Evolutionary conservation across 2,888 invertebrate genomes (phyloP), one percentile per base, ranked within the genome.

Genomic region (Eilema griseolum): DNA sequence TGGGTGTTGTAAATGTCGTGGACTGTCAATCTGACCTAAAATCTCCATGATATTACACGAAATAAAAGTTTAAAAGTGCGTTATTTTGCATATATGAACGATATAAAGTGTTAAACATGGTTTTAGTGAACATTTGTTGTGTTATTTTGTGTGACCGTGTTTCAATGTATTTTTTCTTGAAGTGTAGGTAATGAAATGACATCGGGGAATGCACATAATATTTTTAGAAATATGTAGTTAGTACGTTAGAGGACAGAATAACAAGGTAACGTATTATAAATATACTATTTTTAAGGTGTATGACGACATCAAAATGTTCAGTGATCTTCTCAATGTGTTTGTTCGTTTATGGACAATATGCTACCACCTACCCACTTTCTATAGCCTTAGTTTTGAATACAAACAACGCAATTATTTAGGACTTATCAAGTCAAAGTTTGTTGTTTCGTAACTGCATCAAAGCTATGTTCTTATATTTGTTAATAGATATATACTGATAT

Each of bases 151-250:
- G 80, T 80, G 72, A 62, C 70, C 70, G 77, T 76, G 74, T 79
- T 73, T 33, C 61, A 68, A 80, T 78, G 78, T 78, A 75, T 79
- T 80, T 83, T 82, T 80, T 80, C 82, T 80, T 73, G 75, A 87
- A 87, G 87, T 89, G 81, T 80, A 73, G 72, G 86, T 85, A 92
- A 91, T 93, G 94, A 92, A 92, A 91, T 93, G 94, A 92, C 93
- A 94, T 92, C 89, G 85, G 90, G 90, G 90, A 90, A 90, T 92
- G 91, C 88, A 91, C 86, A 93, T 89, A 94, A 95, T 95, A 95
- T 95, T 95, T 95, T 93, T 95, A 95, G 95, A 95, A 93, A 90
- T 92, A 92, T 91, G 90, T 92, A 91, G 92, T 90, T 93, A 91
- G 90, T 86, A 88, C 88, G 88, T 85, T 92, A 90, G 89, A 93